Conservation (phyloP, 2,888 invertebrate species). For the Cosmorhoe ocellata region DNA sequence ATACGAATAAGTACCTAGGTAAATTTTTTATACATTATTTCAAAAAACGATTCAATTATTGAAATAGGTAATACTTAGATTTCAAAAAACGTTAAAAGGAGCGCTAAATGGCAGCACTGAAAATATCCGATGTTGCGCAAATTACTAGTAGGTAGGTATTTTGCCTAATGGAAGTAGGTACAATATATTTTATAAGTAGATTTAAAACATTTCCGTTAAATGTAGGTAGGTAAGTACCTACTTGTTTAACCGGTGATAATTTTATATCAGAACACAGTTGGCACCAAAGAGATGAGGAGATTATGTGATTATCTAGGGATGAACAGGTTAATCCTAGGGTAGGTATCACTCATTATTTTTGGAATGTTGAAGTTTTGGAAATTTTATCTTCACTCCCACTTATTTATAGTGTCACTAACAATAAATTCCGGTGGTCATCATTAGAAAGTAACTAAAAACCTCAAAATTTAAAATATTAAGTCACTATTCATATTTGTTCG, state of each 20-base stretch:
- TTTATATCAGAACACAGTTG: conserved; percentile 12
- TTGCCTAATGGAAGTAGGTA: too few species aligned
- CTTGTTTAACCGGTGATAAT: background rate
- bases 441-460: too few species aligned
- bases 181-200: too few species aligned
- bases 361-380: conserved; percentile 27
- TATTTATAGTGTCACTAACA: too few species aligned
- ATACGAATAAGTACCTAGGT: conserved; percentile 48
- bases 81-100: conserved; percentile 49
- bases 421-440: too few species aligned
- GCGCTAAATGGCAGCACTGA: conserved; percentile 36
- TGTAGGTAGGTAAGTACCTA: background rate
- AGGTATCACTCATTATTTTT: background rate
- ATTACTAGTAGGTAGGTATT: too few species aligned
- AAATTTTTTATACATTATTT: conserved; percentile 45
- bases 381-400: background rate
- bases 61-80: conserved; percentile 36
- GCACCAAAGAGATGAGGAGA: conserved; percentile 20
- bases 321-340: background rate
- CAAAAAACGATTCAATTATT: conserved; percentile 53
- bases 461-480: too few species aligned
- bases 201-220: too few species aligned
- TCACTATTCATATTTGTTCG: too few species aligned
- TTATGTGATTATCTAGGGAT: background rate
- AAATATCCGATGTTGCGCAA: conserved; percentile 15